Evolutionary conservation across 2,113 vertebrate species (phyloP), one percentile per base, ranked within the genome.

Genomic region (Callospermophilus lateralis): DNA sequence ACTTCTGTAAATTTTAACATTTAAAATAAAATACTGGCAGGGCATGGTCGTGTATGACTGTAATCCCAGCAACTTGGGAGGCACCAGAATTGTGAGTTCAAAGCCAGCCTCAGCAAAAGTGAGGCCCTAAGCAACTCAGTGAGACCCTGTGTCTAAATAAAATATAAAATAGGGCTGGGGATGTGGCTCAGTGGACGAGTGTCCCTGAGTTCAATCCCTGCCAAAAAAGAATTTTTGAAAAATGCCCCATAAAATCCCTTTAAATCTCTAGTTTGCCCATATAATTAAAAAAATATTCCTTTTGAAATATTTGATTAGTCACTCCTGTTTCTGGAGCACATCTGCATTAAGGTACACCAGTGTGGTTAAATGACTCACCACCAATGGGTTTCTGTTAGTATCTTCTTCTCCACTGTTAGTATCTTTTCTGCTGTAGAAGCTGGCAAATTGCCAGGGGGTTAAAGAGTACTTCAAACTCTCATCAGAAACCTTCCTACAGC

Each of bases 231-330:
- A 42, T n/a, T n/a, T n/a, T 4, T 42, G 90, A 80, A 90, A 96
- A 97, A 90, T 67, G 34, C 13, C 32, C 8, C 8, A 67, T 32
- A 81, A 74, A 15, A 55, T 39, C 16, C 1, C 42, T 92, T 89
- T 95, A 91, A 74, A 92, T 93, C 30, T 74, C 30, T 73, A 72
- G 70, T 65, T 87, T 74, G 91, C 42, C 42, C 1, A n/a, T 45
- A 70, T 2, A 67, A 34, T 91, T 93, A 13, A 26, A 92, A 88
- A 86, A 72, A 78, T n/a, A n/a, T n/a, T 55, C 30, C 70, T 87
- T 70, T 96, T 94, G 68, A 94, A 94, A 92, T 95, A 26, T 93
- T 65, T 97, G 81, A 90, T 95, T 45, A 93, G 68, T 85, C 53
- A 78, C 42, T 85, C 45, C 84, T 85, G 89, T 85, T 84, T 67